Evolutionary conservation across 2,888 invertebrate species (phyloP).

Genomic region (Trichogramma dendrolimi): DNA sequence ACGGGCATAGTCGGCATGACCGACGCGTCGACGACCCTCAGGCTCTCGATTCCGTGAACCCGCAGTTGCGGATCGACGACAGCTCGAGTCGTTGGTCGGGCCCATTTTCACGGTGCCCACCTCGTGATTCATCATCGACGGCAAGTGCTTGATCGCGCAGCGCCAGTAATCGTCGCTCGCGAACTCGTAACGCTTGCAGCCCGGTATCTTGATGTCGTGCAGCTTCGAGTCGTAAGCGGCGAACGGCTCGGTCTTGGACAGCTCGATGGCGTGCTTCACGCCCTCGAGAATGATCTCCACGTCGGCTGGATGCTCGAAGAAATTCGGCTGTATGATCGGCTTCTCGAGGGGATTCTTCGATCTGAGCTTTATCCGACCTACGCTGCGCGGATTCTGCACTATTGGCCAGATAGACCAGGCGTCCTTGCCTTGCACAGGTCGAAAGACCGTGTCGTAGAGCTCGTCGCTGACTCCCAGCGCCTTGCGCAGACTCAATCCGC

Average conservation of each 20-base stretch:
- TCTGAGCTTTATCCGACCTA: conserved; percentile 64
- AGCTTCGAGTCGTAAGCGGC: conserved; percentile 51
- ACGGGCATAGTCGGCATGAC: conserved; percentile 60
- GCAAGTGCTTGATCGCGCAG: conserved; percentile 61
- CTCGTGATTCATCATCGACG: conserved; percentile 64
- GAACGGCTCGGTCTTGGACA: conserved; percentile 54
- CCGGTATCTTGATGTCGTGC: conserved; percentile 54
- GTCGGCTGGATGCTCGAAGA: conserved; percentile 63
- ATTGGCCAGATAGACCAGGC: conserved; percentile 63
- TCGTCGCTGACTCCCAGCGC: conserved; percentile 48
- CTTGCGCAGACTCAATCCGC: conserved; percentile 47
- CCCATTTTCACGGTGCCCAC: conserved; percentile 61
- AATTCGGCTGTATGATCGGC: conserved; percentile 76
- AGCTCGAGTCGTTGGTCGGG: conserved; percentile 53
- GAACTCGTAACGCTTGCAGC: conserved; percentile 55
- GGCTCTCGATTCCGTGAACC: conserved; percentile 55
- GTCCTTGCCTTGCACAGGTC: conserved; percentile 51
- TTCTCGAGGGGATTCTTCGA: conserved; percentile 68
- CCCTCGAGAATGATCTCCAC: conserved; percentile 51
- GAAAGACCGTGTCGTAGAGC: conserved; percentile 50
- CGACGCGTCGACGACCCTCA: conserved; percentile 60
- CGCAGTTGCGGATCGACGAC: conserved; percentile 57
- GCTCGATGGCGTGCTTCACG: conserved; percentile 57
- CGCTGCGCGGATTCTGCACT: conserved; percentile 69
- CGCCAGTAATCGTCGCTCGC: conserved; percentile 63